Conservation (phyloP, 1,140 invertebrate species). For the Procambarus clarkii region DNA sequence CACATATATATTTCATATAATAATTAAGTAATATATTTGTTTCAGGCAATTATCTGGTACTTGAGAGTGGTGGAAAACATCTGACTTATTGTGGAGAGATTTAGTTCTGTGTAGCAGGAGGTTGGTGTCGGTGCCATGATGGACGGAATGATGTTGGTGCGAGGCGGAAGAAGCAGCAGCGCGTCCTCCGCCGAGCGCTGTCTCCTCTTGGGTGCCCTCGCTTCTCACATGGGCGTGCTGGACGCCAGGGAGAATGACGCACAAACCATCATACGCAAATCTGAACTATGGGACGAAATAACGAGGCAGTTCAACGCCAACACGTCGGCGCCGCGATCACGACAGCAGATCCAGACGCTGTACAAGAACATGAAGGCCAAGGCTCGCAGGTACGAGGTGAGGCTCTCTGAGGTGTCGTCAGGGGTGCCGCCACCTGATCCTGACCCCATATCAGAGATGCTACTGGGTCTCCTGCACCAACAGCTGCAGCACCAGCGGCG, state of each 20-base stretch:
- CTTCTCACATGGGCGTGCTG: conserved; percentile 42
- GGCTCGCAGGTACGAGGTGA: conserved; percentile 48
- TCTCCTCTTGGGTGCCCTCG: conserved; percentile 46
- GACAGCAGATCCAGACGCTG: conserved; percentile 54
- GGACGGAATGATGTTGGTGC: conserved; percentile 1
- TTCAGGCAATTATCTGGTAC: too few species aligned
- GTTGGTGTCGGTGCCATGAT: neutral
- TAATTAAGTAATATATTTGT: too few species aligned
- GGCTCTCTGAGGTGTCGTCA: conserved; percentile 32
- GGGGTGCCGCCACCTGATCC: conserved; percentile 50
- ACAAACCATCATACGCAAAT: conserved; percentile 49
- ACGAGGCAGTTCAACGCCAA: conserved; percentile 49
- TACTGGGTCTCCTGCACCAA: conserved; percentile 45
- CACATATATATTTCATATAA: too few species aligned
- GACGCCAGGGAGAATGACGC: conserved; percentile 52
- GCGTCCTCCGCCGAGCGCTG: conserved; percentile 41
- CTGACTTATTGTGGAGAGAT: too few species aligned
- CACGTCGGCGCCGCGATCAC: conserved; percentile 21
- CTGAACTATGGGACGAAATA: conserved; percentile 53
- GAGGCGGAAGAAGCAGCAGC: conserved; percentile 40
- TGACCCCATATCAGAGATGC: conserved; percentile 54
- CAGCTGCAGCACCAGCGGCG: conserved; percentile 52
- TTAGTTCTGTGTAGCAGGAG: too few species aligned
- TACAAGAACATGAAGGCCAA: conserved; percentile 64
- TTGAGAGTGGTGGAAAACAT: too few species aligned